Conservation (phyloP, 2,888 invertebrate genomes). For the Eilema sororculum region DNA sequence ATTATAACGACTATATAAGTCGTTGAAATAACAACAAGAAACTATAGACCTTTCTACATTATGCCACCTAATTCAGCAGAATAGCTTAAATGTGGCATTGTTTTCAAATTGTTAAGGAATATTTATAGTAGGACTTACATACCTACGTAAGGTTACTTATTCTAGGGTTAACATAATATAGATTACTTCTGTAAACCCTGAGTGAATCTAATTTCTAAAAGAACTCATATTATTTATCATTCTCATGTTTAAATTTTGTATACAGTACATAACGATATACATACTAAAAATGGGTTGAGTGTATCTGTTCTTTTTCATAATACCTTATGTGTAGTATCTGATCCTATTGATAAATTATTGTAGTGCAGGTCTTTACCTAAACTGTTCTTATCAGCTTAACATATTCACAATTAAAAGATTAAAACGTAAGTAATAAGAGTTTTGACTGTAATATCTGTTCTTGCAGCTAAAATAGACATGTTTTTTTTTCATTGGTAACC, state of each 20-base stretch:
- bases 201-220: neutral
- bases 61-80: neutral
- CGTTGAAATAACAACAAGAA: neutral
- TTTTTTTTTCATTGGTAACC: conserved; percentile 56
- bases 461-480: conserved; percentile 53
- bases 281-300: conserved; percentile 2
- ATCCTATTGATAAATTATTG: conserved; percentile 58
- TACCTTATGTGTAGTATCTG: conserved; percentile 69
- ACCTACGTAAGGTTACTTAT: too few species aligned
- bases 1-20: too few species aligned
- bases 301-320: conserved; percentile 61
- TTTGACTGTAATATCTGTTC: conserved; percentile 61
- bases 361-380: conserved; percentile 43
- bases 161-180: too few species aligned
- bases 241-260: neutral
- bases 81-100: neutral
- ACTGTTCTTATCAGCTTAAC: conserved; percentile 73
- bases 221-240: conserved; percentile 1
- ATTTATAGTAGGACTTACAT: neutral
- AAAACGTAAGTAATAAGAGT: conserved; percentile 28
- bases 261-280: neutral
- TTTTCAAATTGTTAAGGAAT: neutral
- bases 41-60: neutral
- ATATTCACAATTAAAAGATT: conserved; percentile 26
- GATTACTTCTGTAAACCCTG: too few species aligned